Conservation (phyloP, 2,888 invertebrate species). For the Athalia circularis region DNA sequence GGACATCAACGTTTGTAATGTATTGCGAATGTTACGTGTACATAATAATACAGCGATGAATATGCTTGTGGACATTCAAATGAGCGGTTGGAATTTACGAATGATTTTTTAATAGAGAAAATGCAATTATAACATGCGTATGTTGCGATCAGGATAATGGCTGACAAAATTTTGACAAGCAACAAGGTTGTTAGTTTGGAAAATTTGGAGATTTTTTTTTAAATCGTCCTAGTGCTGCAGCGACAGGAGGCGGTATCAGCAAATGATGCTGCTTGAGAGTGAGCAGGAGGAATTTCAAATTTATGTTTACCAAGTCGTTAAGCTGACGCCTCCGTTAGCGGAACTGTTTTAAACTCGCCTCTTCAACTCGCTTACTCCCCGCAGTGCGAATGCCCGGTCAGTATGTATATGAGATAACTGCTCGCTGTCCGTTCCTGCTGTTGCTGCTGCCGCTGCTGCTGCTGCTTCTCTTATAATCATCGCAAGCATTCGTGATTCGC, state of each 20-base stretch:
- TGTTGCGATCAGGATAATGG: not conserved
- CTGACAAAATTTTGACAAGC: not conserved
- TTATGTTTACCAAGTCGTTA: slow-evolving; percentile 9
- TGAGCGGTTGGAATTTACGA: not conserved
- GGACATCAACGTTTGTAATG: too few species aligned
- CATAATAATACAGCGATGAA: not conserved
- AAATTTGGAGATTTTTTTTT: not conserved
- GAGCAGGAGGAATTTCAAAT: slow-evolving; percentile 4
- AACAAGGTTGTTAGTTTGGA: not conserved
- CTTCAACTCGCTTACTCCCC: not conserved
- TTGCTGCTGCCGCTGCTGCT: too few species aligned
- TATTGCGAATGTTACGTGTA: not conserved
- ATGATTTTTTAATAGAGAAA: not conserved
- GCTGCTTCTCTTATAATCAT: too few species aligned
- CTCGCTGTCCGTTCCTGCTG: too few species aligned
- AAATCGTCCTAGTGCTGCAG: too few species aligned
- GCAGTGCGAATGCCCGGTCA: slow-evolving; percentile 29
- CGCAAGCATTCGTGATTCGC: too few species aligned
- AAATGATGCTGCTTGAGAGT: not conserved
- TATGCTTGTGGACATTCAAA: not conserved
- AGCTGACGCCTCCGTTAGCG: not conserved
- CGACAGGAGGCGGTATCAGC: too few species aligned
- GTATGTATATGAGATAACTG: not conserved
- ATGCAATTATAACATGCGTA: not conserved
- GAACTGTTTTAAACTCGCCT: slow-evolving; percentile 30